phyloP scores from a whole-genome alignment of 2,113 vertebrate species.

The Chroicocephalus ridibundus region DNA sequence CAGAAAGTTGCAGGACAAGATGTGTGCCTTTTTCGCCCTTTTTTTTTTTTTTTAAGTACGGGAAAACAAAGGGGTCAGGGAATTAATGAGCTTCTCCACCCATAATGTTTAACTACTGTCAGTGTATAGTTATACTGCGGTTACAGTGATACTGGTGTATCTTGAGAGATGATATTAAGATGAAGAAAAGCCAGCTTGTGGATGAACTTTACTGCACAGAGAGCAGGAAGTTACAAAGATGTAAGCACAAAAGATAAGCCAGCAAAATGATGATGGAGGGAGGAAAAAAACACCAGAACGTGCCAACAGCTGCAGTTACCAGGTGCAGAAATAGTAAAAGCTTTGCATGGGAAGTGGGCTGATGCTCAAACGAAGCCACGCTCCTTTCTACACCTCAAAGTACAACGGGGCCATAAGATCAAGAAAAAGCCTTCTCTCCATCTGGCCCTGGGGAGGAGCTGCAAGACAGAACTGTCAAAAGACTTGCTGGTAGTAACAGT shows the following conservation, averaged over 20 bases:
- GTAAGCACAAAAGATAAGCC: constrained; percentile 15
- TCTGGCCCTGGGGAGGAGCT: background rate
- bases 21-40: background rate
- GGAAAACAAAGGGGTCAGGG: background rate
- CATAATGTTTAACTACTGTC: background rate
- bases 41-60: background rate
- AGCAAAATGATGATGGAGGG: background rate
- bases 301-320: background rate
- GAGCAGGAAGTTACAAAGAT: constrained; percentile 47
- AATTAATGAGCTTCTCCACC: constrained; percentile 33
- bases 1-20: constrained; percentile 49
- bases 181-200: background rate
- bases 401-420: background rate
- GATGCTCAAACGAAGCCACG: background rate
- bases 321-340: background rate
- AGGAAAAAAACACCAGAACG: background rate
- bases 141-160: background rate
- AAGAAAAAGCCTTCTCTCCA: background rate
- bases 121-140: background rate
- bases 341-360: background rate
- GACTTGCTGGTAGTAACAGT: background rate
- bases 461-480: background rate
- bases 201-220: background rate
- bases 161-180: background rate
- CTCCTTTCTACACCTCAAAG: background rate